phyloP scores from a whole-genome alignment of 2,888 invertebrate genomes.

The Idaea biselata region DNA sequence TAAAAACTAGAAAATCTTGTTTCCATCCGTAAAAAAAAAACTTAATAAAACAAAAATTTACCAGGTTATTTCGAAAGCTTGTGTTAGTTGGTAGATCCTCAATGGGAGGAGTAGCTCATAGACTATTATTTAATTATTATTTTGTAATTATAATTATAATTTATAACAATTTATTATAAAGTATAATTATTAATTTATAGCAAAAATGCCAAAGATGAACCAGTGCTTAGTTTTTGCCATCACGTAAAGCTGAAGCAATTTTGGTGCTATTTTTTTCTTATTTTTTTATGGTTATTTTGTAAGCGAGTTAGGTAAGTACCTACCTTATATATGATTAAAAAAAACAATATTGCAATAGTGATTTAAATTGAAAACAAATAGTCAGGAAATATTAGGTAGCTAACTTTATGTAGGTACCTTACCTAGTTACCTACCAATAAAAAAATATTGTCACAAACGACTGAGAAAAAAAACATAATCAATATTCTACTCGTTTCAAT shows the following conservation, averaged over 20 bases:
- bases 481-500: too few species aligned
- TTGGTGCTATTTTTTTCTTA: slow-evolving; percentile 29
- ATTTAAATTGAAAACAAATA: slow-evolving; percentile 17
- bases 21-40: too few species aligned
- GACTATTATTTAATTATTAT: too few species aligned
- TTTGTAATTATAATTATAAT: not conserved
- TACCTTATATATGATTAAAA: slow-evolving; percentile 2
- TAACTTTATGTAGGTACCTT: too few species aligned
- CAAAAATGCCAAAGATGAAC: slow-evolving; percentile 57
- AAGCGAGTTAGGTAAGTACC: not conserved
- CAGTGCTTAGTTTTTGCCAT: slow-evolving; percentile 59
- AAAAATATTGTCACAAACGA: too few species aligned
- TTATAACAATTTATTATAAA: slow-evolving; percentile 12
- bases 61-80: slow-evolving; percentile 5
- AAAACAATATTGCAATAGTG: slow-evolving; percentile 11
- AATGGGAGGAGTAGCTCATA: not conserved
- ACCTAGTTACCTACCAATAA: too few species aligned
- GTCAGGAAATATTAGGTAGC: too few species aligned
- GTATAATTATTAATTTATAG: slow-evolving; percentile 41
- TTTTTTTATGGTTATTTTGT: slow-evolving; percentile 18
- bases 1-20: too few species aligned
- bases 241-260: slow-evolving; percentile 34
- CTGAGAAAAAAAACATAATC: too few species aligned
- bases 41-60: not conserved
- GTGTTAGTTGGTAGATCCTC: slow-evolving; percentile 15